phyloP scores from a whole-genome alignment of 2,797 vertebrate genomes.

The Sarcophilus harrisii region DNA sequence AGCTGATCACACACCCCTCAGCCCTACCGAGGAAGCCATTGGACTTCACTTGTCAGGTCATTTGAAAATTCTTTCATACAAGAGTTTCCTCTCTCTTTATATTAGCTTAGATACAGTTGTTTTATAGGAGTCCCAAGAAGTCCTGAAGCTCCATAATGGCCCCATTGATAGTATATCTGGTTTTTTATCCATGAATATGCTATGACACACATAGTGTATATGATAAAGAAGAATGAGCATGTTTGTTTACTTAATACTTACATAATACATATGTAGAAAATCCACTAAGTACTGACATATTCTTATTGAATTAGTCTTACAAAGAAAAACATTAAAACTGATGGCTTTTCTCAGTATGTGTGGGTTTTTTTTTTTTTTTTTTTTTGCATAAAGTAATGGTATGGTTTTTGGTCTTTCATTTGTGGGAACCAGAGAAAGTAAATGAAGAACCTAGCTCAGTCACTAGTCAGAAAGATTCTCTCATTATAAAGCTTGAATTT shows the following conservation, averaged over 20 bases:
- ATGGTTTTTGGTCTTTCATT: not conserved
- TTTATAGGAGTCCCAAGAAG: no score
- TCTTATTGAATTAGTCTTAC: not conserved
- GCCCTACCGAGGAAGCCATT: not conserved
- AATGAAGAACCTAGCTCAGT: conserved; percentile 97
- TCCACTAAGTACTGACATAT: no score
- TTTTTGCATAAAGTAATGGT: not conserved
- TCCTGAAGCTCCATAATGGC: no score
- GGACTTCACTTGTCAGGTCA: not conserved
- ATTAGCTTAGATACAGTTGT: no score
- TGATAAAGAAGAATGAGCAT: not conserved
- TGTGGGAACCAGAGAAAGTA: conserved; percentile 88
- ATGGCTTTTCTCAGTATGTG: not conserved
- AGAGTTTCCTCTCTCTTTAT: no score
- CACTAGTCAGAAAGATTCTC: conserved; percentile 96
- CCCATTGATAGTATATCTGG: not conserved
- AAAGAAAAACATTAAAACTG: not conserved
- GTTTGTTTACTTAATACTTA: not conserved
- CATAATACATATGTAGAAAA: not conserved
- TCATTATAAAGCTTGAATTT: conserved; percentile 98
- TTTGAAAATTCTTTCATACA: no score
- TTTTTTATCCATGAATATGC: not conserved
- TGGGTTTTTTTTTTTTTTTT: no score
- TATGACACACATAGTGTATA: not conserved
- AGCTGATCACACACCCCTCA: not conserved